Percentiles rank a stretch among this genome's conserved stretches.
These are phyloP conservation scores for Crypturellus tataupa DNA, from an alignment of 2,797 vertebrate genomes.

Conservation along the genomic window DNA sequence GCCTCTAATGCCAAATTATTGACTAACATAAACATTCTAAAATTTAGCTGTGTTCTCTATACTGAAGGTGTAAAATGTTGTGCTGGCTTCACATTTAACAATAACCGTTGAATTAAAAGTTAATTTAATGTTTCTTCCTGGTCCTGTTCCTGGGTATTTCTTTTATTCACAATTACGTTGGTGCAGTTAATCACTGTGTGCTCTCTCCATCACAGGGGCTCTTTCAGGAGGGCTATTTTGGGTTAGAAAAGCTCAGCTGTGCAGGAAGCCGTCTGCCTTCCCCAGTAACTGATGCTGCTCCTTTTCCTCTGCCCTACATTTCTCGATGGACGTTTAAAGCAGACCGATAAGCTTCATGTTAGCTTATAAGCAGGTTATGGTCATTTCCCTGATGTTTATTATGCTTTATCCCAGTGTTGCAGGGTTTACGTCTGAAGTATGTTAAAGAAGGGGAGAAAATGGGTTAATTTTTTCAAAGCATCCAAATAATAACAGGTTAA, in stretches of 20 bases:
- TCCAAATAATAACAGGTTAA: not conserved
- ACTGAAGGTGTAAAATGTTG: too few species aligned
- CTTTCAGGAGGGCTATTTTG: not conserved
- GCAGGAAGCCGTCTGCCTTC: not conserved
- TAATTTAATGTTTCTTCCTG: not conserved
- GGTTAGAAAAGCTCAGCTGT: not conserved
- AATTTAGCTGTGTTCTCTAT: not conserved
- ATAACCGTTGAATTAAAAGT: not conserved
- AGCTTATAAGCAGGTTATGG: not conserved
- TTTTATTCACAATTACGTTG: not conserved
- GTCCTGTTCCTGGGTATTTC: not conserved
- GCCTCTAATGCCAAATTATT: not conserved
- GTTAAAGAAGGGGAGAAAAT: not conserved
- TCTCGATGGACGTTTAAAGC: not conserved
- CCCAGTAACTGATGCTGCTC: not conserved
- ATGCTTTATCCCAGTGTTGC: not conserved
- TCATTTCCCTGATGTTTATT: not conserved
- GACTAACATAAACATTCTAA: not conserved
- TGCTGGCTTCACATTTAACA: not conserved
- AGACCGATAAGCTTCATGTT: not conserved
- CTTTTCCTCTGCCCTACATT: not conserved
- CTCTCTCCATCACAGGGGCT: not conserved
- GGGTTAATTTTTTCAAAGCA: not conserved
- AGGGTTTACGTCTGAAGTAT: not conserved
- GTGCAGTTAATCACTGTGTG: not conserved